Evolutionary conservation across 2,113 vertebrate genomes (phyloP).

Genomic region (Tragelaphus imberbis): DNA sequence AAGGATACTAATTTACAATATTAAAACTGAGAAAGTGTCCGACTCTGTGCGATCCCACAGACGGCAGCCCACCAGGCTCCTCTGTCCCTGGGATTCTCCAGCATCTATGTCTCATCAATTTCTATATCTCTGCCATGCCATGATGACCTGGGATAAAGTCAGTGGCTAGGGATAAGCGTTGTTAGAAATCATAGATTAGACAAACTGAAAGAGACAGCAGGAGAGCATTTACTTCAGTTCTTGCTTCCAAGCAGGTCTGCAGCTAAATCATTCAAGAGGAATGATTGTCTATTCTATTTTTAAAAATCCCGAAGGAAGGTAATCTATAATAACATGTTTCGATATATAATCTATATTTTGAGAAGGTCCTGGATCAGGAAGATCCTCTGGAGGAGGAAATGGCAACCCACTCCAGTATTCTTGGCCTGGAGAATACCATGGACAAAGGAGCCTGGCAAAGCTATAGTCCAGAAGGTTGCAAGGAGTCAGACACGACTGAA

Average conservation of each 20-base stretch:
- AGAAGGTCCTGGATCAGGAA: neutral
- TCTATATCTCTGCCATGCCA: neutral
- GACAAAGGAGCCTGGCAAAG: neutral
- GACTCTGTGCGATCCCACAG: too few relatives aligned
- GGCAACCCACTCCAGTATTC: neutral
- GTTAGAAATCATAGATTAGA: neutral
- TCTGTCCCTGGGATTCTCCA: too few relatives aligned
- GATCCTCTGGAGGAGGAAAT: neutral
- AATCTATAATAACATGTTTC: conserved; percentile 18
- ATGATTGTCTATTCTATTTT: conserved; percentile 9
- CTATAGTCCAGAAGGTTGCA: neutral
- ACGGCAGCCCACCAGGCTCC: too few relatives aligned
- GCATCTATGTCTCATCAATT: neutral
- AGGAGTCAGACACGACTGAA: neutral
- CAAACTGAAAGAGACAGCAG: too few relatives aligned
- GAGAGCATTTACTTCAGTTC: neutral
- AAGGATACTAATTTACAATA: too few relatives aligned
- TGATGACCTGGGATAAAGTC: neutral
- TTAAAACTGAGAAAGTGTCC: neutral
- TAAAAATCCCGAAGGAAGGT: conserved; percentile 18
- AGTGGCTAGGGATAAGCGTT: neutral
- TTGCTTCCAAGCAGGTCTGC: conserved; percentile 19
- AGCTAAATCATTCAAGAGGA: conserved; percentile 17
- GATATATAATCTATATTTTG: conserved; percentile 34
- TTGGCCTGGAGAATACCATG: neutral